These are phyloP conservation scores for Platycheirus rosarum DNA, from an alignment of 2,888 invertebrate genomes.

Conservation along the genomic window DNA sequence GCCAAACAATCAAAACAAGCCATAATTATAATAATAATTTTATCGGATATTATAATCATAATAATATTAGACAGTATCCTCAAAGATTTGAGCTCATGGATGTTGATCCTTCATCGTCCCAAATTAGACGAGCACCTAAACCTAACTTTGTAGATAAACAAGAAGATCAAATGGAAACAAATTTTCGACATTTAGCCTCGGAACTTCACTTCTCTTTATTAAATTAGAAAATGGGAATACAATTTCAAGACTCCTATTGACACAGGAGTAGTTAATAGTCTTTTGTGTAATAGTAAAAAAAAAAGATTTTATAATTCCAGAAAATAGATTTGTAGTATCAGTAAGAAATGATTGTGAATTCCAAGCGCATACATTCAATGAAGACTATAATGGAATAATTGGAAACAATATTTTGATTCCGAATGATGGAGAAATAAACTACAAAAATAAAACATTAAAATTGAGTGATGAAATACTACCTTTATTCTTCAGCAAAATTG, in stretches of 20 bases:
- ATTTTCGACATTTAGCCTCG: slow-evolving; percentile 13
- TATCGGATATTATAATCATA: background rate
- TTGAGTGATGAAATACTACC: background rate
- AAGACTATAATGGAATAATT: slow-evolving; percentile 31
- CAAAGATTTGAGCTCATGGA: slow-evolving; percentile 1
- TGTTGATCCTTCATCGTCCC: background rate
- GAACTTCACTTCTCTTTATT: slow-evolving; percentile 20
- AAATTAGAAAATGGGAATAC: slow-evolving; percentile 8
- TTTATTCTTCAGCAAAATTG: background rate
- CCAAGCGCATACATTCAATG: slow-evolving; percentile 15
- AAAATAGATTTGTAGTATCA: slow-evolving; percentile 3
- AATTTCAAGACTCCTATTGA: slow-evolving; percentile 25
- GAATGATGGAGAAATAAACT: slow-evolving; percentile 1
- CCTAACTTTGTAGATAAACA: background rate
- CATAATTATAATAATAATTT: background rate
- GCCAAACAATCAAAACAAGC: background rate
- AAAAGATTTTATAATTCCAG: slow-evolving; percentile 2
- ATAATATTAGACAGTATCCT: background rate
- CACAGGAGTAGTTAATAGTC: slow-evolving; percentile 5
- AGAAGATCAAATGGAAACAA: background rate
- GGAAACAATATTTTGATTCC: slow-evolving; percentile 32
- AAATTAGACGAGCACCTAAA: background rate
- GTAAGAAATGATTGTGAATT: too few species aligned
- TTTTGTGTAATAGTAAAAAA: slow-evolving; percentile 17
- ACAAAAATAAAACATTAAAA: too few species aligned